Percentiles rank a stretch among this genome's conserved stretches.
These are phyloP conservation scores for Todiramphus chloris DNA, from an alignment of 2,113 vertebrate genomes.

Conservation along the genomic window DNA sequence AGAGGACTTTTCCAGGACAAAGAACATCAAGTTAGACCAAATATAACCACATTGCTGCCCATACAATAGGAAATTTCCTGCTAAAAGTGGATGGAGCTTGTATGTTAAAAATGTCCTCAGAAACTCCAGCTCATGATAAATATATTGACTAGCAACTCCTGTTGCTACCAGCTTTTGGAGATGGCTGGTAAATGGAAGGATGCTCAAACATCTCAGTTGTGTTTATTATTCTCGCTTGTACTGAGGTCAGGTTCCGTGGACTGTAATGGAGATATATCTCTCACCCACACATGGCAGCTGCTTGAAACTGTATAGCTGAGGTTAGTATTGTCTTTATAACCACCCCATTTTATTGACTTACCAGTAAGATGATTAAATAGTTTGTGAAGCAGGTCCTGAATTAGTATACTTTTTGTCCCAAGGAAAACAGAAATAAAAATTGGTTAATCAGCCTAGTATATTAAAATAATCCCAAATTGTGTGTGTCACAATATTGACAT, in stretches of 20 bases:
- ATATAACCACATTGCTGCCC: neutral
- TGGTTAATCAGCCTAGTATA: neutral
- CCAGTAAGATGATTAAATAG: neutral
- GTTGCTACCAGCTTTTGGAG: neutral
- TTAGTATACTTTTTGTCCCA: neutral
- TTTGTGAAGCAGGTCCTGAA: neutral
- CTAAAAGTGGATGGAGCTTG: neutral
- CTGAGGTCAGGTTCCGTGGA: neutral
- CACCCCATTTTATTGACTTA: neutral
- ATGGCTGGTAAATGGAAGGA: neutral
- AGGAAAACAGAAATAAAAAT: neutral
- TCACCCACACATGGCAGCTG: constrained; percentile 54
- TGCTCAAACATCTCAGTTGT: neutral
- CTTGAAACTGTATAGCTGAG: constrained; percentile 39
- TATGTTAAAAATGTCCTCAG: neutral
- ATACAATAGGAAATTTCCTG: neutral
- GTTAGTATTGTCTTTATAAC: neutral
- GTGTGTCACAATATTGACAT: neutral
- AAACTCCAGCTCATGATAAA: neutral
- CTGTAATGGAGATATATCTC: neutral
- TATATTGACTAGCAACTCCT: neutral
- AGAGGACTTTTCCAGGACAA: neutral
- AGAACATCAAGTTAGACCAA: neutral
- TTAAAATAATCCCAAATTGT: neutral
- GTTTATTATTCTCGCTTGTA: neutral